Conservation (phyloP, 1,140 invertebrate species). For the Ceratosolen solmsi region DNA sequence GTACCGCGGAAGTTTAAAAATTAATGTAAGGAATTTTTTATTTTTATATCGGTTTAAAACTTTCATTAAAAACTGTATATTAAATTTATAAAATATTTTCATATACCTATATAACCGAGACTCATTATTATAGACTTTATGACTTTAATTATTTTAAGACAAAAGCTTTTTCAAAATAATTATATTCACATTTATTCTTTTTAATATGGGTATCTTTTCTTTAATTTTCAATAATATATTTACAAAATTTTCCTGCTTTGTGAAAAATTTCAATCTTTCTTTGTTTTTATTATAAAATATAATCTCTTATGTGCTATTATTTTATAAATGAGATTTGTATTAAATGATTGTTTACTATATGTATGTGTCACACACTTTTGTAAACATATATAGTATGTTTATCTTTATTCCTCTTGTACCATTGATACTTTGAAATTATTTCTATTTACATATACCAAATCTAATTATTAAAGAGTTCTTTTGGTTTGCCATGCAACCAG, state of each 20-base stretch:
- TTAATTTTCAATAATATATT: constrained; percentile 27
- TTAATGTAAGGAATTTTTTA: too few species aligned
- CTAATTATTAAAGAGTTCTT: constrained; percentile 66
- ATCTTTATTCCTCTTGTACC: constrained; percentile 30
- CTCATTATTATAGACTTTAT: too few species aligned
- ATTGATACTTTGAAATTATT: constrained; percentile 16
- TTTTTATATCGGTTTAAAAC: too few species aligned
- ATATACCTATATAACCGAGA: too few species aligned
- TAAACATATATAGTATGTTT: constrained; percentile 12
- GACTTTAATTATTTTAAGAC: too few species aligned
- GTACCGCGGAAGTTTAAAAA: constrained; percentile 11
- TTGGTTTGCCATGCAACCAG: constrained; percentile 87
- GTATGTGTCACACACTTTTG: background rate
- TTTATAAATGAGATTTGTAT: constrained; percentile 17
- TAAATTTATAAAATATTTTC: too few species aligned
- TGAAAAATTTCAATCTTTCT: constrained; percentile 10
- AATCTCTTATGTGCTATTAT: constrained; percentile 44
- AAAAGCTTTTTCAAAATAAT: too few species aligned
- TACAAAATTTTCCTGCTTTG: constrained; percentile 21
- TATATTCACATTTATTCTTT: too few species aligned
- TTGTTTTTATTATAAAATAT: constrained; percentile 49
- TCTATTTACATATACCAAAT: constrained; percentile 40
- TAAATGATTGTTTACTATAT: constrained; percentile 18
- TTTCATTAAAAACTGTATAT: too few species aligned
- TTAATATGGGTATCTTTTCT: background rate